Evolutionary conservation across 2,113 vertebrate genomes (phyloP).

Genomic region (Psittacula cyanocephala): DNA sequence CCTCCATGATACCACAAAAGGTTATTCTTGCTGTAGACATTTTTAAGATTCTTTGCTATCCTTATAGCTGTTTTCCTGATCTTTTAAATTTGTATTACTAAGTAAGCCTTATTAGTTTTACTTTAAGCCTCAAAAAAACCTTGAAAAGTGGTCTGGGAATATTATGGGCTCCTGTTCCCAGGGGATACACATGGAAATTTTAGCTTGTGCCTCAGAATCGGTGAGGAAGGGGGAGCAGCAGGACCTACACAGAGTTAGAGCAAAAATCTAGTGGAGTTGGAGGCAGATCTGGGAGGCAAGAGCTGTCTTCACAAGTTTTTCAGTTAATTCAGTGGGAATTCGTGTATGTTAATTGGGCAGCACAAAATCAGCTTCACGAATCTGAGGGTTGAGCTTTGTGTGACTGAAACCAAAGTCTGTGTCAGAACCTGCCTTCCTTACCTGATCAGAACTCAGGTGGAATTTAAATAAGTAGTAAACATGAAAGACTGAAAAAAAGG

Average conservation of each 20-base stretch:
- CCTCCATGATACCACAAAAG: neutral
- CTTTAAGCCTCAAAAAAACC: neutral
- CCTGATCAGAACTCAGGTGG: neutral
- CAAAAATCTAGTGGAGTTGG: neutral
- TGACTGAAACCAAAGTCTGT: neutral
- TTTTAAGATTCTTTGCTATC: neutral
- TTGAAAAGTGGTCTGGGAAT: neutral
- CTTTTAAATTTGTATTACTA: neutral
- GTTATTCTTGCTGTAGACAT: conserved; percentile 17
- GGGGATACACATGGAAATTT: neutral
- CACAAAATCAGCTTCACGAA: neutral
- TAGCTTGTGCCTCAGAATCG: neutral
- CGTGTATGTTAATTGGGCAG: neutral
- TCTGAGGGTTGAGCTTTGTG: neutral
- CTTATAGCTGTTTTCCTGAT: neutral
- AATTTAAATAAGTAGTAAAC: neutral
- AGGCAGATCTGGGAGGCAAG: neutral
- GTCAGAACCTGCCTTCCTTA: neutral
- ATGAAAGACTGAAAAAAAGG: neutral
- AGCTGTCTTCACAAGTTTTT: neutral
- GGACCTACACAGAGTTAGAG: fast-evolving
- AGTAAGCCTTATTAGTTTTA: neutral
- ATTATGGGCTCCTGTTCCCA: neutral
- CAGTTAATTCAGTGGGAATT: neutral
- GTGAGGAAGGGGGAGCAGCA: neutral